Base-by-base conservation (phyloP, 1,140 invertebrate species). In the Cydia splendana region DNA sequence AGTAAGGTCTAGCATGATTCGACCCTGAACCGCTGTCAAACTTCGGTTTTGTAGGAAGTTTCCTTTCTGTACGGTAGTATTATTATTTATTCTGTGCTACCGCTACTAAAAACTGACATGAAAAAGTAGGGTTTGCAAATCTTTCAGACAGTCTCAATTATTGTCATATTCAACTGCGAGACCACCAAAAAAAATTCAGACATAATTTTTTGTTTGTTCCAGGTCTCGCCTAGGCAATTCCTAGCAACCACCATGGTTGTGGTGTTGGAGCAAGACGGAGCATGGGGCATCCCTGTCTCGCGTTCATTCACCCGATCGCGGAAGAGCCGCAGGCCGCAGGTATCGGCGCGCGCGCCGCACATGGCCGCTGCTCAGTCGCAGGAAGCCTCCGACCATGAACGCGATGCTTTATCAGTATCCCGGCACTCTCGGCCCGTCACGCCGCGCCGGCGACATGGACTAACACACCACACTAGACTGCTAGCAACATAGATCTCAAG, bases 271-370 rank as follows among this genome's bases (percentile, higher is more conserved):
- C 81, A 69, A 42, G 75, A 80, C 28, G 74, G 78, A n/a, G n/a
- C 65, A 34, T 65, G 28, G 10, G 18, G 67, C 69, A 78, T 91
- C 91, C 84, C 88, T 79, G 80, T 93, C 88, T 76, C 83, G 83
- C 88, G 91, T 93, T 93, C 91, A 89, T 93, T 91, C 88, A 93
- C 91, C 91, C 88, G 86, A 89, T 85, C 87, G 86, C 88, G 88
- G 88, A 90, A 91, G 90, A 90, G 79, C 78, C 69, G 84, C 83
- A 79, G 51, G 87, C 88, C 87, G 87, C 87, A 86, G 84, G 86
- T 84, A 82, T 79, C 82, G 83, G 84, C 84, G 82, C 81, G 80
- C 79, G 81, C 85, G 82, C 84, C 81, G 76, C 77, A 79, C 81
- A 77, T 79, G 84, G 86, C 83, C 82, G 80, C 80, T 83, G 85